Percentiles rank a stretch among this genome's conserved stretches.
Evolutionary conservation across 2,113 vertebrate genomes (phyloP).

Genomic region (Mormyrus lacerda): DNA sequence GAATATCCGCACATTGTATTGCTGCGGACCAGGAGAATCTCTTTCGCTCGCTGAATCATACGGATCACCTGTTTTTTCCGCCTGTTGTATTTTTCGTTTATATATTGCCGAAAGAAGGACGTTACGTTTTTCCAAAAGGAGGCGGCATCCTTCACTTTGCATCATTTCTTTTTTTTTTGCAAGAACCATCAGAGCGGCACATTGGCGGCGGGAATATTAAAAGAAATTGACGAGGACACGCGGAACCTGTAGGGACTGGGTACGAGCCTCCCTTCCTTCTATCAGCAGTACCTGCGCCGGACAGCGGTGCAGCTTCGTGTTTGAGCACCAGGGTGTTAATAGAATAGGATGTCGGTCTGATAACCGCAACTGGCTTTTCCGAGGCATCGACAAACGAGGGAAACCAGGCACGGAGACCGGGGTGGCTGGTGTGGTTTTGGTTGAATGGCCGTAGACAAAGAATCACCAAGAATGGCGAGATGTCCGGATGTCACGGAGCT

Average conservation of each 20-base stretch:
- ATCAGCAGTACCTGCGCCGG: slow-evolving; percentile 34
- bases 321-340: slow-evolving; percentile 19
- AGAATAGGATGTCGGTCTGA: slow-evolving; percentile 23
- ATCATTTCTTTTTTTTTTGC: neutral
- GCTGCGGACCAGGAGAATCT: slow-evolving; percentile 23
- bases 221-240: slow-evolving; percentile 45
- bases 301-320: slow-evolving; percentile 21
- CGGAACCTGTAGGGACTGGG: slow-evolving; percentile 40
- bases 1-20: slow-evolving; percentile 38
- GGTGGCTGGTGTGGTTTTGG: neutral
- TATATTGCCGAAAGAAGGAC: slow-evolving; percentile 26
- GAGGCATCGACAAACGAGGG: neutral
- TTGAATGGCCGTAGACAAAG: slow-evolving; percentile 12
- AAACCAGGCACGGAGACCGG: neutral
- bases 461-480: neutral
- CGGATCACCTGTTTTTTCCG: slow-evolving; percentile 25
- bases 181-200: slow-evolving; percentile 34
- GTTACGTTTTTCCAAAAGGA: slow-evolving; percentile 36
- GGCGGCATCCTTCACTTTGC: slow-evolving; percentile 11
- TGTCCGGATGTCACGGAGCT: neutral
- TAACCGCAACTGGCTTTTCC: slow-evolving; percentile 14
- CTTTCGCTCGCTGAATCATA: slow-evolving; percentile 33
- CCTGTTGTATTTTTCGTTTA: slow-evolving; percentile 8
- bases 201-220: slow-evolving; percentile 30
- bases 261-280: slow-evolving; percentile 34